Conservation (phyloP, 2,113 vertebrate genomes). For the Centrocercus urophasianus region DNA sequence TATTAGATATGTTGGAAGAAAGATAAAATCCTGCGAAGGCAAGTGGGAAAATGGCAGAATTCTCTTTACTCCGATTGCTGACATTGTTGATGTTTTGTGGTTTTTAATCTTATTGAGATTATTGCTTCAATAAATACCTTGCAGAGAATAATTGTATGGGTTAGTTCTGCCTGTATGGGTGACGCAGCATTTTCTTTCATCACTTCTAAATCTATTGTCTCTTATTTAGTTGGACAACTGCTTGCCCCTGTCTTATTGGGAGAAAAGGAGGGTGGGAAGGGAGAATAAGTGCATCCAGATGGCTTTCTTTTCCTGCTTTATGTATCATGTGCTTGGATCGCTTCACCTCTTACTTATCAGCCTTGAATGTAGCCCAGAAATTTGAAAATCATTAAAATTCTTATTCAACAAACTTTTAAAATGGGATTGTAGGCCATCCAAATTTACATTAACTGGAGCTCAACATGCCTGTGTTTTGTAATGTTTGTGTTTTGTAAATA, state of each 20-base stretch:
- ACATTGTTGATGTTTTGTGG: constrained; percentile 21
- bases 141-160: background rate
- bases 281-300: constrained; percentile 54
- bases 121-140: constrained; percentile 46
- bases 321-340: background rate
- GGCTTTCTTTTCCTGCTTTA: constrained; percentile 34
- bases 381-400: constrained; percentile 19
- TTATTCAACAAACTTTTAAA: background rate
- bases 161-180: background rate
- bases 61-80: background rate
- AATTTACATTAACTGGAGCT: background rate
- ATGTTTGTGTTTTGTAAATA: background rate
- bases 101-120: constrained; percentile 39
- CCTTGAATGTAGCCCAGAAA: background rate
- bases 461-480: background rate
- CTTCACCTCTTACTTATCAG: background rate
- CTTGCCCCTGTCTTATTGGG: constrained; percentile 34
- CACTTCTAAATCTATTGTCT: constrained; percentile 26
- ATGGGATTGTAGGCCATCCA: background rate
- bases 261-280: constrained; percentile 34
- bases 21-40: background rate
- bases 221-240: constrained; percentile 35
- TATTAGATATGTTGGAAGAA: background rate
- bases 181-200: constrained; percentile 37
- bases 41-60: background rate